A percentile compares a stretch with the other conserved stretches of the same genome.
Conservation (phyloP, 1,140 invertebrate genomes). For the Potamilus streckersoni region DNA sequence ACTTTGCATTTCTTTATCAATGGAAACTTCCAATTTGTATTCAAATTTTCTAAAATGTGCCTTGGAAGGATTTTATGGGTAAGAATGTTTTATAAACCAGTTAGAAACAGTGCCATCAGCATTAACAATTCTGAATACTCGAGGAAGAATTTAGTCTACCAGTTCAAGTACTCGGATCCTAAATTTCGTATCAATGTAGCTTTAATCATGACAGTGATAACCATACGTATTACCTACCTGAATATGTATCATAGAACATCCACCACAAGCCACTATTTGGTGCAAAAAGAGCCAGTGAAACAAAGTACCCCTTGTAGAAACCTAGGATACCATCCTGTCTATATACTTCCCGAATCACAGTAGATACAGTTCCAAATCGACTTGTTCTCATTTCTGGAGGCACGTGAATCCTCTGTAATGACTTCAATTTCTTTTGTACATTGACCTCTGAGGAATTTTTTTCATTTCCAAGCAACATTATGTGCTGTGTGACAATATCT, state of each 20-base stretch:
- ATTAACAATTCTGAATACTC: too few species aligned
- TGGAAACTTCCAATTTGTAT: too few species aligned
- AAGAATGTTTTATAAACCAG: too few species aligned
- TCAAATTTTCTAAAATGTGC: too few species aligned
- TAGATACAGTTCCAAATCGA: constrained; percentile 48
- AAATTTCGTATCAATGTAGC: too few species aligned
- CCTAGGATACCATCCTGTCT: constrained; percentile 84
- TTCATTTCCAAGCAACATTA: constrained; percentile 87
- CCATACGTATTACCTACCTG: constrained; percentile 75
- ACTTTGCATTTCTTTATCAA: too few species aligned
- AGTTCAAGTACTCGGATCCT: too few species aligned
- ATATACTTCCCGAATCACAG: constrained; percentile 80
- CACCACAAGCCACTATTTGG: constrained; percentile 97
- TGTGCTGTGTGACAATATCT: constrained; percentile 95
- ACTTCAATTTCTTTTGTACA: constrained; percentile 31
- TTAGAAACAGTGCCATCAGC: too few species aligned
- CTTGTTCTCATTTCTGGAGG: constrained; percentile 38
- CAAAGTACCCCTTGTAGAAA: constrained; percentile 93
- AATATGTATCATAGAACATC: constrained; percentile 94
- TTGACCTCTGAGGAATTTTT: background rate
- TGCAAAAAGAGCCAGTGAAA: constrained; percentile 91
- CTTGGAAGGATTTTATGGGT: too few species aligned
- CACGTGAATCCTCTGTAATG: constrained; percentile 46
- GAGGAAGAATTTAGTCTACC: too few species aligned
- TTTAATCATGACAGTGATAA: too few species aligned